Percentiles rank a stretch among this genome's conserved stretches.
Conservation (phyloP, 2,797 vertebrate species). For the Sebastes matsubarae region DNA sequence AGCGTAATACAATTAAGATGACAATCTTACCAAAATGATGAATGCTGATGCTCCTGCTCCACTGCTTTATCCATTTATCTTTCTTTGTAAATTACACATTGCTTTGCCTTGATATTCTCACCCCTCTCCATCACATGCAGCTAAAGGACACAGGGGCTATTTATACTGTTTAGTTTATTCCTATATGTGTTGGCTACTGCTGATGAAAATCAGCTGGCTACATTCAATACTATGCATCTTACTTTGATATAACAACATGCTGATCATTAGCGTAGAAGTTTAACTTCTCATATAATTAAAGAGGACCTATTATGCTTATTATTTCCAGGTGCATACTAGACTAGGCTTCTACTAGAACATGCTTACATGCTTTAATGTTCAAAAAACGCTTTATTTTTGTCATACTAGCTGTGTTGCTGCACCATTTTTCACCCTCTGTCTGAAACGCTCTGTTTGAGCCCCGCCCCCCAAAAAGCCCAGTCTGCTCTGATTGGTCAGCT, state of each 20-base stretch:
- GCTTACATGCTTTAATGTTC: too few species aligned
- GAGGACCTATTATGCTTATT: too few species aligned
- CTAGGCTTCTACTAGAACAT: too few species aligned
- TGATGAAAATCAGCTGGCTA: neutral
- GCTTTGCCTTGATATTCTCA: constrained; percentile 3
- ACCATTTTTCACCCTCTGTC: too few species aligned
- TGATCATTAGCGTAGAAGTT: constrained; percentile 3
- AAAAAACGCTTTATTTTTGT: too few species aligned
- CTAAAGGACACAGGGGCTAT: neutral
- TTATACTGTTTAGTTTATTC: neutral
- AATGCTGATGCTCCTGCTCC: constrained; percentile 43
- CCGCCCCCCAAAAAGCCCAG: too few species aligned
- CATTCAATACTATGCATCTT: neutral
- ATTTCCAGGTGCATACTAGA: too few species aligned
- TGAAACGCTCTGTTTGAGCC: too few species aligned
- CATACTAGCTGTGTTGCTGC: too few species aligned
- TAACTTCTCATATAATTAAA: neutral
- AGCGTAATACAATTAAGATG: constrained; percentile 46
- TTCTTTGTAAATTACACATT: constrained; percentile 46
- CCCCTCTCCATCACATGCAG: constrained; percentile 40
- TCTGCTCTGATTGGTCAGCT: too few species aligned
- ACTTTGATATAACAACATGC: neutral
- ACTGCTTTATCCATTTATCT: constrained; percentile 58
- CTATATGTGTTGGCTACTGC: neutral
- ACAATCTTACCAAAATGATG: constrained; percentile 48